Conservation (phyloP, 2,113 vertebrate genomes). For the Albula goreensis region DNA sequence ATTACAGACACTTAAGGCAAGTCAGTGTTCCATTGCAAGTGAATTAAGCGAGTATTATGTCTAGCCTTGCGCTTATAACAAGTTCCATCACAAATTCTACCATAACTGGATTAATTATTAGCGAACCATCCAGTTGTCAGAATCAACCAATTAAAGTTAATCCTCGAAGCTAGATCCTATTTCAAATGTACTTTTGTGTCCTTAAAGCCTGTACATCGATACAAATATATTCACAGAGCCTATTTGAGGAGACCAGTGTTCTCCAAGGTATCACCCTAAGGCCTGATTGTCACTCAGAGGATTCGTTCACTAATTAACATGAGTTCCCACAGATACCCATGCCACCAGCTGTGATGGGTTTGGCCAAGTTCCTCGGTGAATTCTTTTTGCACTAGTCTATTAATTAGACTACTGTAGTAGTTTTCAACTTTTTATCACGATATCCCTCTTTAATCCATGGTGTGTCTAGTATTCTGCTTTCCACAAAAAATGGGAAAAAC, state of each 20-base stretch:
- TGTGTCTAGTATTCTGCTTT: background rate
- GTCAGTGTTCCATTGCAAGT: background rate
- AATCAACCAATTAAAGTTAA: background rate
- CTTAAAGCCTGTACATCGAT: background rate
- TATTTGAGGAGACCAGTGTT: background rate
- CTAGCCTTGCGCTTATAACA: background rate
- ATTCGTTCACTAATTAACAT: background rate
- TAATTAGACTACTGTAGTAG: background rate
- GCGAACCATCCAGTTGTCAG: background rate
- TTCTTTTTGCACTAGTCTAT: background rate
- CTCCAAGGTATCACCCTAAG: background rate
- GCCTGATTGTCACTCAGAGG: background rate
- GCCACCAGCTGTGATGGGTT: constrained; percentile 1
- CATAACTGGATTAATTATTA: background rate
- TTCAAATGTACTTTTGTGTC: background rate
- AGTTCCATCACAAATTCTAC: background rate
- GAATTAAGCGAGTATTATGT: background rate
- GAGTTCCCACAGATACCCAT: background rate
- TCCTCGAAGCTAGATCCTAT: background rate
- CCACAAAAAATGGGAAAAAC: background rate
- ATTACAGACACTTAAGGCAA: background rate
- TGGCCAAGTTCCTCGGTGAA: background rate
- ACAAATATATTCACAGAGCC: background rate
- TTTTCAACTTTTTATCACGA: background rate
- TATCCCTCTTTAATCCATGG: background rate